Conservation (phyloP, 1,140 invertebrate species). For the Solen grandis region DNA sequence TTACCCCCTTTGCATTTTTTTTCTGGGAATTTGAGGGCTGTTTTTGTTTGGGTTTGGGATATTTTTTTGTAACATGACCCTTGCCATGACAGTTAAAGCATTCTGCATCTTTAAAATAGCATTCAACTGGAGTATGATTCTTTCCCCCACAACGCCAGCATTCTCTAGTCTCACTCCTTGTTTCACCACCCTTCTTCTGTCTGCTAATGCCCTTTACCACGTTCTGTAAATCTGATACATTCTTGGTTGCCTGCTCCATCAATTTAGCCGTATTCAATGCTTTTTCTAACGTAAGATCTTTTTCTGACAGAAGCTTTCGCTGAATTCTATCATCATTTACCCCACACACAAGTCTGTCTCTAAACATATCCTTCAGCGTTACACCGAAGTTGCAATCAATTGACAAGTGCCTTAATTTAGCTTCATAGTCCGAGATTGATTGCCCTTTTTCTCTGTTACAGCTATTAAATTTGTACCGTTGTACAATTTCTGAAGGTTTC, state of each 20-base stretch:
- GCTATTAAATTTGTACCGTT: constrained; percentile 58
- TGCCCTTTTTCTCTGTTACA: constrained; percentile 13
- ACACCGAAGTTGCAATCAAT: constrained; percentile 57
- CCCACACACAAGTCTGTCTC: constrained; percentile 61
- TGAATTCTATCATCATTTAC: constrained; percentile 55
- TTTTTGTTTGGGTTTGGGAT: constrained; percentile 13
- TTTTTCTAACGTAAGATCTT: constrained; percentile 48
- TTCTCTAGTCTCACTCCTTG: neutral
- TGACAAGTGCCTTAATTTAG: no score
- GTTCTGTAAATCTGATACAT: constrained; percentile 31
- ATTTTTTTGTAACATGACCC: constrained; percentile 49
- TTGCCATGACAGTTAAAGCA: constrained; percentile 36
- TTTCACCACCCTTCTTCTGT: neutral
- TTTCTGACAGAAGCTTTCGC: constrained; percentile 46
- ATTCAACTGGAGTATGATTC: constrained; percentile 20
- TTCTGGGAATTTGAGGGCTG: neutral
- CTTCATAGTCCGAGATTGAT: constrained; percentile 44
- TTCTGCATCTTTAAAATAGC: constrained; percentile 38
- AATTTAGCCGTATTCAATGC: constrained; percentile 53
- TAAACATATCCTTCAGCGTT: constrained; percentile 51
- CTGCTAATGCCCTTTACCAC: neutral
- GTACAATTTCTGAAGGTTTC: constrained; percentile 46
- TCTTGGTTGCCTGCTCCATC: constrained; percentile 54
- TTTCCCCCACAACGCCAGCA: constrained; percentile 19
- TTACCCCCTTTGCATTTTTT: neutral